Evolutionary conservation across 2,888 invertebrate species (phyloP).

Genomic region (Cepaea hortensis): DNA sequence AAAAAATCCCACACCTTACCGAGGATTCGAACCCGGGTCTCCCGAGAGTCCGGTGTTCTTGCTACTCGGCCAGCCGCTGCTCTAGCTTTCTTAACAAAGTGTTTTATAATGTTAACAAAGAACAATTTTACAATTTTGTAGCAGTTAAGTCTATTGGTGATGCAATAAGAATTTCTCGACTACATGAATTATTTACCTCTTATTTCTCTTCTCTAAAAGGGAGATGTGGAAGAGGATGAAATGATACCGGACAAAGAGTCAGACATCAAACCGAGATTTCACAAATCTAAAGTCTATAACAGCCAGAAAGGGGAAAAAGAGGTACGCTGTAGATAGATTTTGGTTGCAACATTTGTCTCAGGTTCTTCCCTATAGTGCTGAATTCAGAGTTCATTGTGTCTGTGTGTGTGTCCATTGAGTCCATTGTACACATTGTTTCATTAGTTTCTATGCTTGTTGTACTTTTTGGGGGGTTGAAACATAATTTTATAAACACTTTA

Average conservation of each 20-base stretch:
- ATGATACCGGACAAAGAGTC: slow-evolving; percentile 95
- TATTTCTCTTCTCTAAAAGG: slow-evolving; percentile 77
- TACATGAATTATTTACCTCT: neutral
- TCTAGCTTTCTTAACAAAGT: neutral
- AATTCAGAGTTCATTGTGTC: no score
- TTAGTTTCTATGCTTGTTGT: no score
- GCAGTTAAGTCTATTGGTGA: neutral
- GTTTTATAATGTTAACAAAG: no score
- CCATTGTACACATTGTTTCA: no score
- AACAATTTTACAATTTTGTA: no score
- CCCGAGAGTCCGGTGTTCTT: no score
- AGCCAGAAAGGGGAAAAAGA: slow-evolving; percentile 69
- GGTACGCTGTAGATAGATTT: slow-evolving; percentile 50
- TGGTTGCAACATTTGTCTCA: neutral
- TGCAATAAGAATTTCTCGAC: neutral
- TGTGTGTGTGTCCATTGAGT: no score
- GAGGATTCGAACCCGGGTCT: no score
- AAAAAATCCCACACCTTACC: no score
- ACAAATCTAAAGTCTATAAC: slow-evolving; percentile 92
- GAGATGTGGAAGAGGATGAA: slow-evolving; percentile 97
- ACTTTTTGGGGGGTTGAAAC: no score
- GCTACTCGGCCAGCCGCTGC: no score
- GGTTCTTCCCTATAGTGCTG: neutral
- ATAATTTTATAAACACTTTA: no score
- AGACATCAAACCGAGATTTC: slow-evolving; percentile 97